A percentile compares a stretch with the other conserved stretches of the same genome.
These are phyloP conservation scores for Gasterosteus nipponicus DNA, from an alignment of 2,113 vertebrate species.

Conservation along the genomic window DNA sequence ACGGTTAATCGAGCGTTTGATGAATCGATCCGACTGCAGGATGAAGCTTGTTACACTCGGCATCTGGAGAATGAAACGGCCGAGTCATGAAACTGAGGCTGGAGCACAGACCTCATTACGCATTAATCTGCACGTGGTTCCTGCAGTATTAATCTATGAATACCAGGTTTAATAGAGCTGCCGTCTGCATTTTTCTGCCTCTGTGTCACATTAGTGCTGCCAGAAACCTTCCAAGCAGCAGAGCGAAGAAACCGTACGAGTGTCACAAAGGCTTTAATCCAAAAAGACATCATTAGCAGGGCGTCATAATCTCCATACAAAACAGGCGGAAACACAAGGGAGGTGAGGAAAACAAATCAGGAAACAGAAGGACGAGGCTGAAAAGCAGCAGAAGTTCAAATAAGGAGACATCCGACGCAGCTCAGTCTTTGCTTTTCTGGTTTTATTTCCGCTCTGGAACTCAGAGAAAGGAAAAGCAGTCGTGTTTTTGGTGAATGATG, in stretches of 20 bases:
- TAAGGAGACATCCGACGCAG: slow-evolving; percentile 16
- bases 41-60: not conserved
- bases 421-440: not conserved
- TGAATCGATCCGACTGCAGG: not conserved
- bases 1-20: not conserved
- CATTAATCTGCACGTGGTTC: not conserved
- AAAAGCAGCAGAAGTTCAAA: slow-evolving; percentile 17
- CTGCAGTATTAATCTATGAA: not conserved
- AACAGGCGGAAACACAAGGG: not conserved
- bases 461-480: slow-evolving; percentile 11
- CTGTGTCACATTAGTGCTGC: not conserved
- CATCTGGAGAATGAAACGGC: not conserved
- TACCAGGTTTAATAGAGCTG: not conserved
- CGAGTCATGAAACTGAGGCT: not conserved
- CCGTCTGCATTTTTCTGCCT: not conserved
- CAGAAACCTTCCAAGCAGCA: not conserved
- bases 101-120: not conserved
- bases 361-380: not conserved
- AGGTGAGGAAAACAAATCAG: not conserved
- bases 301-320: slow-evolving; percentile 20
- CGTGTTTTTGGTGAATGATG: slow-evolving; percentile 39
- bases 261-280: slow-evolving; percentile 9
- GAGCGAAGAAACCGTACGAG: not conserved
- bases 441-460: not conserved
- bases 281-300: slow-evolving; percentile 19